These are phyloP conservation scores for Nanorana parkeri DNA, from an alignment of 2,113 vertebrate genomes.

Conservation along the genomic window DNA sequence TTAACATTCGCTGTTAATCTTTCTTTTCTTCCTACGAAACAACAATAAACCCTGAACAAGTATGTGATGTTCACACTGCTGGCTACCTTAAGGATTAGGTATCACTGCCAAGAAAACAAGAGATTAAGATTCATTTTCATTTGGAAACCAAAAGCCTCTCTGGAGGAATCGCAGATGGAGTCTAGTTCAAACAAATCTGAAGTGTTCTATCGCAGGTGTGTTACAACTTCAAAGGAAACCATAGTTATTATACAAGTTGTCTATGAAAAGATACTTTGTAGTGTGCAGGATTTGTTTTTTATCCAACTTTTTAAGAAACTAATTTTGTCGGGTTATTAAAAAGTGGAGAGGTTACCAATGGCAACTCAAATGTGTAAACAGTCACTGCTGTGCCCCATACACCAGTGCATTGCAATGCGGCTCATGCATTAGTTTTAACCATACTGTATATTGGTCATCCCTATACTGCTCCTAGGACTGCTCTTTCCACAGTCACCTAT, in stretches of 20 bases:
- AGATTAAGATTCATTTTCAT: slow-evolving; percentile 48
- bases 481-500: no score
- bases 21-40: slow-evolving; percentile 15
- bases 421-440: no score
- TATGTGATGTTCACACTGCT: slow-evolving; percentile 21
- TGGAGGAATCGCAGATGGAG: slow-evolving; percentile 26
- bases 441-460: no score
- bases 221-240: slow-evolving; percentile 17
- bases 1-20: slow-evolving; percentile 28
- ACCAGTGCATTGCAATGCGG: no score
- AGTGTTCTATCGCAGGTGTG: slow-evolving; percentile 15
- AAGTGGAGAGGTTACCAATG: no score
- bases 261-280: neutral
- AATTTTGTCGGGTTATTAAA: no score
- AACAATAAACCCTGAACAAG: slow-evolving; percentile 18
- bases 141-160: slow-evolving; percentile 42
- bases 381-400: no score
- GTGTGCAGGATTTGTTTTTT: neutral
- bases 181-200: slow-evolving; percentile 24
- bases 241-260: neutral
- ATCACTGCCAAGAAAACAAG: slow-evolving; percentile 29
- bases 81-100: slow-evolving; percentile 37
- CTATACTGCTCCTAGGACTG: no score
- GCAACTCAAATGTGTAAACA: no score
- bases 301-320: no score